These are phyloP conservation scores for Litoditis marina DNA, from an alignment of 2,888 invertebrate genomes.

Conservation along the genomic window DNA sequence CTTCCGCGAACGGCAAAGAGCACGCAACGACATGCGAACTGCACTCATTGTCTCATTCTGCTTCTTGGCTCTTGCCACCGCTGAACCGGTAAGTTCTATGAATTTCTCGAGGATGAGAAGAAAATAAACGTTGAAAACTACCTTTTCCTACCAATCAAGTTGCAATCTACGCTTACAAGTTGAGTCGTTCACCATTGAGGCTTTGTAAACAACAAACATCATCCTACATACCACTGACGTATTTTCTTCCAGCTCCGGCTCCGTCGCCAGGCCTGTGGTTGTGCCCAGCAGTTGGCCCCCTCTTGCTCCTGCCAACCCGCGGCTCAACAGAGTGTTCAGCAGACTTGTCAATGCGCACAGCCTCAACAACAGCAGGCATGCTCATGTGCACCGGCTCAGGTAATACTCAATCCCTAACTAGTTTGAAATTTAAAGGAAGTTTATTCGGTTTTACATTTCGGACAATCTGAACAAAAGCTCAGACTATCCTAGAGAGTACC, in stretches of 20 bases:
- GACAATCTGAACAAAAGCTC: too few relatives aligned
- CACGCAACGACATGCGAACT: constrained; percentile 16
- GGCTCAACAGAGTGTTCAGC: constrained; percentile 22
- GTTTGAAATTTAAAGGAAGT: too few relatives aligned
- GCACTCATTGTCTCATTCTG: constrained; percentile 13
- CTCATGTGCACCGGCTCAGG: constrained; percentile 14
- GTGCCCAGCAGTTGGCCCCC: constrained; percentile 23
- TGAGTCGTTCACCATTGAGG: too few relatives aligned
- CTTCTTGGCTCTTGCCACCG: constrained; percentile 8
- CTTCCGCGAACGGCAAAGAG: too few relatives aligned
- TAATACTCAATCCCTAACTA: not conserved
- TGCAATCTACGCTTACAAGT: too few relatives aligned
- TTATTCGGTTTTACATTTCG: too few relatives aligned
- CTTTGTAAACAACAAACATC: not conserved
- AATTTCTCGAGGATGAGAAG: too few relatives aligned
- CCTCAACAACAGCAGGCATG: constrained; percentile 19
- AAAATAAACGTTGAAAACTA: too few relatives aligned
- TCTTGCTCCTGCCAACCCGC: constrained; percentile 29
- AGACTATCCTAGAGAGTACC: too few relatives aligned
- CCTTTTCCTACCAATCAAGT: too few relatives aligned
- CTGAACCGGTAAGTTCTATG: constrained; percentile 8
- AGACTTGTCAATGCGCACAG: constrained; percentile 33
- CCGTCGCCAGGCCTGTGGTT: constrained; percentile 34
- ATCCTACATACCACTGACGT: not conserved
- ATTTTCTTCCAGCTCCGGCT: constrained; percentile 26